Percentiles rank a stretch among this genome's conserved stretches.
phyloP scores from a whole-genome alignment of 2,113 vertebrate genomes.

The Carollia perspicillata region DNA sequence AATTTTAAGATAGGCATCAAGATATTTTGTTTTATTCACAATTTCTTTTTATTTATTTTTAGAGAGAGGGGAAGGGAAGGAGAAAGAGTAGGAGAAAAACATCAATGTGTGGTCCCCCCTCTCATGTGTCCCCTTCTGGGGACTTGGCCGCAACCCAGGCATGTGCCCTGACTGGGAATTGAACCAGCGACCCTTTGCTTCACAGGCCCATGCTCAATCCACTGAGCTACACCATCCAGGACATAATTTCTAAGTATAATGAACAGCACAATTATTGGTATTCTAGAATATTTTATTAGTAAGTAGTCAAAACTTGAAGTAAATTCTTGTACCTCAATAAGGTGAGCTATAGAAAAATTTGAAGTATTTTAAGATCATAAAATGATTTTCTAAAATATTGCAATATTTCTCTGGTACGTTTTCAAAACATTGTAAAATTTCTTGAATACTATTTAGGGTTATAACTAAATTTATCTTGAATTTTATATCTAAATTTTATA shows the following conservation, averaged over 20 bases:
- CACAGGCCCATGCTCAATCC: too few relatives aligned
- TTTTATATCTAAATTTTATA: neutral
- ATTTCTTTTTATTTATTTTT: too few relatives aligned
- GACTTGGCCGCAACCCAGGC: too few relatives aligned
- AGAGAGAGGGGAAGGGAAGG: too few relatives aligned
- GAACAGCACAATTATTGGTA: neutral
- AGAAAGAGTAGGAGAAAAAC: too few relatives aligned
- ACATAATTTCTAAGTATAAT: neutral
- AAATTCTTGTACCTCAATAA: neutral
- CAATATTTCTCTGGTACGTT: neutral
- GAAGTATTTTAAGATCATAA: neutral
- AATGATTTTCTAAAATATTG: neutral
- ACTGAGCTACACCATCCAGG: too few relatives aligned
- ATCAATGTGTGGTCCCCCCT: too few relatives aligned
- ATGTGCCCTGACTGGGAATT: too few relatives aligned
- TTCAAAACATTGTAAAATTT: neutral
- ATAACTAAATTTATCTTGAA: too few relatives aligned
- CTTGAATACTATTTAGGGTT: neutral
- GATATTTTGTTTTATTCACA: neutral
- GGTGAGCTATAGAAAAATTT: neutral
- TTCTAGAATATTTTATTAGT: neutral
- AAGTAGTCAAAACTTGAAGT: neutral
- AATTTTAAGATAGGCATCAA: neutral
- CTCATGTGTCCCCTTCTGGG: too few relatives aligned
- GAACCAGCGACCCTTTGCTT: too few relatives aligned